Evolutionary conservation across 1,140 invertebrate genomes (phyloP).

Genomic region (Lasioglossum albipes): DNA sequence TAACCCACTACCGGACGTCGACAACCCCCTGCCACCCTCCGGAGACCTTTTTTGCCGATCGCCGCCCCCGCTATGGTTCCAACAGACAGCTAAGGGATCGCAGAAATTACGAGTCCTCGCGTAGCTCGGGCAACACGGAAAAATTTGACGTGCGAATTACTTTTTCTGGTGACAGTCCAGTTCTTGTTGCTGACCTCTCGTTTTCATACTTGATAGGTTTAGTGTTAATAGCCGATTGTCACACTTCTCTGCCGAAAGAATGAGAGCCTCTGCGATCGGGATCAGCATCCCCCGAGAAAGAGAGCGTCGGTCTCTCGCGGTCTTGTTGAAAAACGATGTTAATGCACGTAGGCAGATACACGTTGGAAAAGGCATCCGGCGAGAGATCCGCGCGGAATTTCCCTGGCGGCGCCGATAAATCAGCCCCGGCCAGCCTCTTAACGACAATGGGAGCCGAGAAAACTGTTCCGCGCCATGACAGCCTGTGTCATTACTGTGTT

Average conservation of each 20-base stretch:
- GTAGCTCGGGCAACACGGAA: too few relatives aligned
- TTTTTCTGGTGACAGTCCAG: too few relatives aligned
- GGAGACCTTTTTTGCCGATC: not conserved
- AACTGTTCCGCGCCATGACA: constrained; percentile 73
- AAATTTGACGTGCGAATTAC: too few relatives aligned
- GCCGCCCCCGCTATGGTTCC: too few relatives aligned
- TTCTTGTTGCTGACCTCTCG: too few relatives aligned
- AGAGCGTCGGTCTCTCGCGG: not conserved
- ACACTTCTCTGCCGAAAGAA: too few relatives aligned
- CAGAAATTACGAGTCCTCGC: too few relatives aligned
- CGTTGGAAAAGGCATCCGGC: constrained; percentile 47
- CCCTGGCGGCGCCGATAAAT: constrained; percentile 71
- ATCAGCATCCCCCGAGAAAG: not conserved
- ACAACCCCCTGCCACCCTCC: constrained; percentile 7
- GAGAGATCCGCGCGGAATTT: constrained; percentile 64
- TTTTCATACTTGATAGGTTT: too few relatives aligned
- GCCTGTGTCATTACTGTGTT: constrained; percentile 75
- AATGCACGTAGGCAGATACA: constrained; percentile 52
- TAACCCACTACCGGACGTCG: constrained; percentile 31
- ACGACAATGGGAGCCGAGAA: constrained; percentile 68
- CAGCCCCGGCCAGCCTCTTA: constrained; percentile 57
- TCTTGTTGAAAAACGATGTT: constrained; percentile 41
- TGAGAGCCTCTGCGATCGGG: not conserved
- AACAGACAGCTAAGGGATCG: too few relatives aligned
- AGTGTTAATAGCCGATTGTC: too few relatives aligned